Conservation (phyloP, 1,140 invertebrate species). For the Habropoda laboriosa region DNA sequence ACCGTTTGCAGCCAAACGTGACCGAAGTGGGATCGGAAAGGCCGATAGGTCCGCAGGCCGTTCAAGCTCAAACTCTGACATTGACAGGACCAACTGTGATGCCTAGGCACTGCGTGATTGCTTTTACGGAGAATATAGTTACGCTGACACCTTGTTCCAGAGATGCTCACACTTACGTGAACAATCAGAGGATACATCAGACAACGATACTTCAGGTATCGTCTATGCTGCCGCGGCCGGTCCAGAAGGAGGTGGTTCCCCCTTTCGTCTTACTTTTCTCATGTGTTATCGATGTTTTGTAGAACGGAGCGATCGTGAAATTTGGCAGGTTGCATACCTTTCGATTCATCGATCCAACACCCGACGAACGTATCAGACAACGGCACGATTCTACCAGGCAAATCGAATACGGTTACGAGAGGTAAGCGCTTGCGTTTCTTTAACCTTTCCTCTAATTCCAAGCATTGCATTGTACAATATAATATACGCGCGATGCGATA, state of each 20-base stretch:
- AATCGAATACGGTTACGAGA: conserved; percentile 88
- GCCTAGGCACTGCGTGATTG: conserved; percentile 96
- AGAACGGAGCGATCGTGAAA: conserved; percentile 93
- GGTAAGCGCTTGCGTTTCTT: conserved; percentile 80
- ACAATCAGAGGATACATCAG: conserved; percentile 95
- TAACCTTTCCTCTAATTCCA: no score
- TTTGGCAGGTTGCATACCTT: conserved; percentile 96
- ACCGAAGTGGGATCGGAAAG: conserved; percentile 89
- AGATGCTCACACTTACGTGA: conserved; percentile 96
- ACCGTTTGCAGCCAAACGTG: conserved; percentile 86
- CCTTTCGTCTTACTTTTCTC: neutral
- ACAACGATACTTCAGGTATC: conserved; percentile 94
- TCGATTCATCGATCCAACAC: conserved; percentile 94
- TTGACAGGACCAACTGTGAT: conserved; percentile 92
- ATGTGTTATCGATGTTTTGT: conserved; percentile 58
- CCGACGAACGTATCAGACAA: conserved; percentile 90
- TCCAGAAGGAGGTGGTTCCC: no score
- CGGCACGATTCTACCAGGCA: conserved; percentile 86
- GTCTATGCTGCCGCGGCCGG: no score
- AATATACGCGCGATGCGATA: no score
- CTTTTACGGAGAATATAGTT: conserved; percentile 93
- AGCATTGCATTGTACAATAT: no score
- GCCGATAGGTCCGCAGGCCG: conserved; percentile 79
- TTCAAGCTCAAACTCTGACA: conserved; percentile 79
- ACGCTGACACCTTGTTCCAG: conserved; percentile 96